These are phyloP conservation scores for Drosophila histrio DNA, from an alignment of 2,888 invertebrate species.

Conservation along the genomic window DNA sequence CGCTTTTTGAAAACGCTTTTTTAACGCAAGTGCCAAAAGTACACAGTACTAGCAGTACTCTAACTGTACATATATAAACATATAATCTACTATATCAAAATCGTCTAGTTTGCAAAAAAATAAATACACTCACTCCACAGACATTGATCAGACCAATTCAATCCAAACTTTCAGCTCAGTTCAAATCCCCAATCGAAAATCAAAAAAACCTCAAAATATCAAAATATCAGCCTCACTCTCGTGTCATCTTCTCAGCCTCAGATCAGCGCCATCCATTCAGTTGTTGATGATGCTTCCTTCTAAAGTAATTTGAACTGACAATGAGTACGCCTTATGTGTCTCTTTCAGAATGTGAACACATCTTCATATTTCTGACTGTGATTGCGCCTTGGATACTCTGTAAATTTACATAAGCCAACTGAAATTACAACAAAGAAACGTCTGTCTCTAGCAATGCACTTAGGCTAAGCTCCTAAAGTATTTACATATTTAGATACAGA, in stretches of 20 bases:
- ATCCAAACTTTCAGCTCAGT: slow-evolving; percentile 43
- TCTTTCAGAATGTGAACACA: slow-evolving; percentile 83
- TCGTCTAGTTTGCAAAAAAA: slow-evolving; percentile 25
- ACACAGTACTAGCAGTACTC: neutral
- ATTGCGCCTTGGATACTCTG: slow-evolving; percentile 82
- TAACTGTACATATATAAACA: slow-evolving; percentile 15
- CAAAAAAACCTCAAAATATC: slow-evolving; percentile 1
- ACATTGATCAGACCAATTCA: slow-evolving; percentile 36
- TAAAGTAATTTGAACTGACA: slow-evolving; percentile 72
- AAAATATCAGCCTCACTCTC: slow-evolving; percentile 29
- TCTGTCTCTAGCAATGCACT: slow-evolving; percentile 45
- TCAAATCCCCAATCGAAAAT: slow-evolving; percentile 22
- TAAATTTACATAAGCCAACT: slow-evolving; percentile 57
- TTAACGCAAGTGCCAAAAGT: slow-evolving; percentile 4
- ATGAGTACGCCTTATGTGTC: slow-evolving; percentile 82
- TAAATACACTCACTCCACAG: slow-evolving; percentile 16
- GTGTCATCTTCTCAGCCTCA: slow-evolving; percentile 38
- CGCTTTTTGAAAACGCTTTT: slow-evolving; percentile 62
- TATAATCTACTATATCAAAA: slow-evolving; percentile 9
- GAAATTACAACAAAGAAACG: slow-evolving; percentile 24
- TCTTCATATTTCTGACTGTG: slow-evolving; percentile 83
- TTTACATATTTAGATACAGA: slow-evolving; percentile 29
- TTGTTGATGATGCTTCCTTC: slow-evolving; percentile 72
- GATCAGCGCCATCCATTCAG: slow-evolving; percentile 57
- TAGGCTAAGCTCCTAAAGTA: slow-evolving; percentile 58